Evolutionary conservation across 1,140 invertebrate species (phyloP).

Genomic region (Steinernema khuongi): DNA sequence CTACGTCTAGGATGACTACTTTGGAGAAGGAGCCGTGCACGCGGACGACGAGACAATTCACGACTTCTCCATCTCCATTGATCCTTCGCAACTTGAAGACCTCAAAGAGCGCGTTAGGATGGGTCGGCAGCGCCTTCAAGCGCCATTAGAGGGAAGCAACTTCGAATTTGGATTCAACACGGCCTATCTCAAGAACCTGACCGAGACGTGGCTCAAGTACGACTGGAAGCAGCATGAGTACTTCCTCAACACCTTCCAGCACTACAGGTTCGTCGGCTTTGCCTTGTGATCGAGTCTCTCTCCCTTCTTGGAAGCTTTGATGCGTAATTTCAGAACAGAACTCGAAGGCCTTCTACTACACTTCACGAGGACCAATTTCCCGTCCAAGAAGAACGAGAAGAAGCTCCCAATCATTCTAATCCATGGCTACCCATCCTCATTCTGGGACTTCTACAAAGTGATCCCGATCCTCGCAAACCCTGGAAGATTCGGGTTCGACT

Average conservation of each 20-base stretch:
- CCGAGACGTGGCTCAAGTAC: conserved; percentile 29
- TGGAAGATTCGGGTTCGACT: conserved; percentile 42
- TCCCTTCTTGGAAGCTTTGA: background rate
- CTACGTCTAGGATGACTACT: background rate
- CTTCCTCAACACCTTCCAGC: conserved; percentile 44
- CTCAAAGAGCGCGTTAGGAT: background rate
- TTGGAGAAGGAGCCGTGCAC: background rate
- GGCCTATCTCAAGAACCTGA: conserved; percentile 33
- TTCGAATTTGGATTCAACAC: background rate
- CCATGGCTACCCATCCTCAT: conserved; percentile 39
- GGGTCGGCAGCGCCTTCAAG: background rate
- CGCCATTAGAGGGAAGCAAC: background rate
- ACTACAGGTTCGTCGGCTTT: no score
- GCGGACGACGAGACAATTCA: conserved; percentile 6
- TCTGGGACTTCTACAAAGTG: conserved; percentile 48
- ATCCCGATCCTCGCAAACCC: conserved; percentile 43
- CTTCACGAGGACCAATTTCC: conserved; percentile 37
- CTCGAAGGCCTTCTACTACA: conserved; percentile 41
- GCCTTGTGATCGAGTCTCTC: no score
- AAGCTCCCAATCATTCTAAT: conserved; percentile 33
- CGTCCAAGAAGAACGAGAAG: conserved; percentile 26
- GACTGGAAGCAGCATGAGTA: conserved; percentile 44
- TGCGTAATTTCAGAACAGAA: conserved; percentile 37
- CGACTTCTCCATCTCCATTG: background rate
- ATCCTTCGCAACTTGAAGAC: background rate